Evolutionary conservation across 2,888 invertebrate species (phyloP), one percentile per base, ranked within the genome.

Genomic region (Tenodera sinensis): DNA sequence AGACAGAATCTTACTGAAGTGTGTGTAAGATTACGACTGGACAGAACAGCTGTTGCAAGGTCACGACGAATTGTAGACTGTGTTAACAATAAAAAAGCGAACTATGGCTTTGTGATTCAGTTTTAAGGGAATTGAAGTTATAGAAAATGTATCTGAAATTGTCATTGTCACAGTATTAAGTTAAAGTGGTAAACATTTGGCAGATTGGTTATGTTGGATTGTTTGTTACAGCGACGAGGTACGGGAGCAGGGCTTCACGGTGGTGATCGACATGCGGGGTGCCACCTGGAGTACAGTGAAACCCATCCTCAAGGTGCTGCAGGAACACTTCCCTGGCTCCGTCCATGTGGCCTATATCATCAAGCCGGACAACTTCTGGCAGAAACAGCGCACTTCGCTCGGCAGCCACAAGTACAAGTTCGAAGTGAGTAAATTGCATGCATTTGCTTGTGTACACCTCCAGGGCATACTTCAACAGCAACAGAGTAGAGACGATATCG

Each of bases 311-410:
- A 99, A 99, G 95, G 98, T 98, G 92, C 95, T 98, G 91, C 97
- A 99, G 95, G 99, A 99, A 93, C 97, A 98, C 94, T 99, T 99
- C 94, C 97, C 98, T 92, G 96, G 96, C 91, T 96, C 95, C 93
- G 97, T 99, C 93, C 97, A 98, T 94, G 97, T 97, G 93, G 99
- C 98, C 92, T 97, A 98, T 93, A 98, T 99, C 93, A 98, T 99
- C 92, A 99, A 99, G 94, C 99, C 99, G 91, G 99, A 99, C 93
- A 99, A 99, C 93, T 99, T 99, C 95, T 99, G 99, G 99, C 99
- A 99, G 94, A 99, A 99, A 94, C 99, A 99, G 94, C 97, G 99
- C 93, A 98, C 99, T 92, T 98, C 98, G 91, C 96, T 99, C 93
- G 98, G 98, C 92, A 98, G 98, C 94, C 98, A 98, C 94, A 99